A percentile compares a stretch with the other conserved stretches of the same genome.
phyloP scores from a whole-genome alignment of 2,113 vertebrate species.

The Bos indicus region DNA sequence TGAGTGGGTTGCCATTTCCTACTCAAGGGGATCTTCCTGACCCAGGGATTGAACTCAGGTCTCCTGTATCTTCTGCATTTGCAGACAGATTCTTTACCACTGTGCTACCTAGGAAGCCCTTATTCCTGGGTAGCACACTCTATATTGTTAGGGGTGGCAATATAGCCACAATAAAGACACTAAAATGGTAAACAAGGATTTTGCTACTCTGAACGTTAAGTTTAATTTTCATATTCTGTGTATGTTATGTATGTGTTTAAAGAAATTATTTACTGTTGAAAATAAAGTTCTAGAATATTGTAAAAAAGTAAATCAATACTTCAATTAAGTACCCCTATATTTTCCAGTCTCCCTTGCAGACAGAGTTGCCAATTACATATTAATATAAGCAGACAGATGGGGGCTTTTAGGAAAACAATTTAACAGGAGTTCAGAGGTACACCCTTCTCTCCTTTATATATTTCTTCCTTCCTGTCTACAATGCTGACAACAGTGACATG shows the following conservation, averaged over 20 bases:
- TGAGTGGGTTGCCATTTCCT: background rate
- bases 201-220: background rate
- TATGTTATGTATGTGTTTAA: background rate
- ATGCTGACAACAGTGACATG: background rate
- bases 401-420: background rate
- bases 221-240: background rate
- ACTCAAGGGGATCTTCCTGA: too few species aligned
- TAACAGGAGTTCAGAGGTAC: background rate
- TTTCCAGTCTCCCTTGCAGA: background rate
- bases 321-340: background rate
- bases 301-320: background rate
- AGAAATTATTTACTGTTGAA: background rate
- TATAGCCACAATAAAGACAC: background rate
- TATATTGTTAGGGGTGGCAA: background rate
- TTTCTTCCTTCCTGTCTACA: background rate
- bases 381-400: background rate
- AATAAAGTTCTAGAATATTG: background rate
- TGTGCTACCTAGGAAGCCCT: background rate
- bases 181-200: background rate
- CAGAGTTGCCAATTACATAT: background rate
- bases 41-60: too few species aligned
- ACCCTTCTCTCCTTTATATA: background rate
- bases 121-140: background rate
- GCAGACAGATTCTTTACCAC: too few species aligned
- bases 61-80: too few species aligned